Conservation (phyloP, 2,113 vertebrate genomes). For the Petromus typicus region DNA sequence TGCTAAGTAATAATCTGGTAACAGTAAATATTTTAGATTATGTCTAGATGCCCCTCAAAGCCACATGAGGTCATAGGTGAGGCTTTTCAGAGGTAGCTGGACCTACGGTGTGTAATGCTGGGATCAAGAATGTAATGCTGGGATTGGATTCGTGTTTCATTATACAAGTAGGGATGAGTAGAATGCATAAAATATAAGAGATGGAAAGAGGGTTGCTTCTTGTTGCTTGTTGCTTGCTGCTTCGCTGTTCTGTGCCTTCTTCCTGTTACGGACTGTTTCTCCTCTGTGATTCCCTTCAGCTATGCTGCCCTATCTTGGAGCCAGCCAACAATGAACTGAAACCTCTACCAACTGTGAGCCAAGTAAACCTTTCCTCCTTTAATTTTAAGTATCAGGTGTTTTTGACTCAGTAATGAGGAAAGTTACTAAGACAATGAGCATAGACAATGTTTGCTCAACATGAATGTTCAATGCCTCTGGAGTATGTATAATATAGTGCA, state of each 20-base stretch:
- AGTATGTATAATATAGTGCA: not conserved
- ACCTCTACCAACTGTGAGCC: not conserved
- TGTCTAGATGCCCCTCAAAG: not conserved
- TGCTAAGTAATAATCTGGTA: constrained; percentile 41
- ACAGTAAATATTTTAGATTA: not conserved
- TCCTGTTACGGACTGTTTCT: not conserved
- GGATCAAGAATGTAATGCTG: not conserved
- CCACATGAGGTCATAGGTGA: not conserved
- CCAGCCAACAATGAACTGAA: not conserved
- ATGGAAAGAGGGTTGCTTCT: not conserved
- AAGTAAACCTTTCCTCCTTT: not conserved
- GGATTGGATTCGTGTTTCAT: not conserved
- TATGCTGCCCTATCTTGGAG: not conserved
- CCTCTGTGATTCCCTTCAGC: not conserved
- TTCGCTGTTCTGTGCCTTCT: not conserved
- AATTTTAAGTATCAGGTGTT: not conserved
- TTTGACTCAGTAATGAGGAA: not conserved
- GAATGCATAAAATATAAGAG: not conserved
- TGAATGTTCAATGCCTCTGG: not conserved
- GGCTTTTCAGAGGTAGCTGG: not conserved
- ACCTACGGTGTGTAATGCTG: not conserved
- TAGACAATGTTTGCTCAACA: not conserved
- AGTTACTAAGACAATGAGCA: not conserved
- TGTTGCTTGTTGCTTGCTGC: not conserved
- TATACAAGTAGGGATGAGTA: not conserved